A percentile compares a stretch with the other conserved stretches of the same genome.
Evolutionary conservation across 2,888 invertebrate species (phyloP).

Genomic region (Hofmannophila pseudospretella): DNA sequence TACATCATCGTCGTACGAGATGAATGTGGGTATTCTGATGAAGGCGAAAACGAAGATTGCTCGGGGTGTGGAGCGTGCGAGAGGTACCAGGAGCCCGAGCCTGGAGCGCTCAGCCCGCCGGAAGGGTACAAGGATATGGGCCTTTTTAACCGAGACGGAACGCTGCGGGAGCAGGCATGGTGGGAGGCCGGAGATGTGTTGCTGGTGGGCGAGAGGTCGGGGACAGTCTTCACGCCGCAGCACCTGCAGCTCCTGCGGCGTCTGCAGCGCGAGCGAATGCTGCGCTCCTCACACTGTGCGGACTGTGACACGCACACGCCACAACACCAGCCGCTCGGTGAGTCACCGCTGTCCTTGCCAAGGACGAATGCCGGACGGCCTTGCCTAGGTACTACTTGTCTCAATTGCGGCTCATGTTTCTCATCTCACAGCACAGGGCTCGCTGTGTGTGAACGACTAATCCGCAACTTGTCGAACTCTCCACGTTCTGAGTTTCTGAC

Average conservation of each 20-base stretch:
- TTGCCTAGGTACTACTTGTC: neutral
- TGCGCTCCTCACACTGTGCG: constrained; percentile 74
- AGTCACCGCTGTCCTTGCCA: constrained; percentile 55
- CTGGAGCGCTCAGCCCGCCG: constrained; percentile 92
- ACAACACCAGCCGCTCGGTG: constrained; percentile 67
- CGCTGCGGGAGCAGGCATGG: constrained; percentile 76
- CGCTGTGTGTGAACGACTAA: neutral
- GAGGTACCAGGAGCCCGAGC: constrained; percentile 84
- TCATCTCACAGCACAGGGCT: constrained; percentile 12
- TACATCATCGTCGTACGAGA: constrained; percentile 94
- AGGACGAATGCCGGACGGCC: constrained; percentile 35
- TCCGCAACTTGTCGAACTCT: constrained; percentile 1
- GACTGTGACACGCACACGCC: constrained; percentile 71
- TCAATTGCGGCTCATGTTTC: constrained; percentile 25
- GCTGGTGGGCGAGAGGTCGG: constrained; percentile 74
- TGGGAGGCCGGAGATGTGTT: constrained; percentile 78
- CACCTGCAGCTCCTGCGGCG: constrained; percentile 81
- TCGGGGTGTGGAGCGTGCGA: constrained; percentile 75
- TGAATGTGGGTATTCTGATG: constrained; percentile 89
- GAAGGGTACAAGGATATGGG: constrained; percentile 95
- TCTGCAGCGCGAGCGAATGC: constrained; percentile 79
- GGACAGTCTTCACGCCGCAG: constrained; percentile 81
- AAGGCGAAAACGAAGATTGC: constrained; percentile 87
- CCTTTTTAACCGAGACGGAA: constrained; percentile 75
- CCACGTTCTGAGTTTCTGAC: too few species aligned